Conservation (phyloP, 1,140 invertebrate genomes). For the Brachionus asplanchnoidis region DNA sequence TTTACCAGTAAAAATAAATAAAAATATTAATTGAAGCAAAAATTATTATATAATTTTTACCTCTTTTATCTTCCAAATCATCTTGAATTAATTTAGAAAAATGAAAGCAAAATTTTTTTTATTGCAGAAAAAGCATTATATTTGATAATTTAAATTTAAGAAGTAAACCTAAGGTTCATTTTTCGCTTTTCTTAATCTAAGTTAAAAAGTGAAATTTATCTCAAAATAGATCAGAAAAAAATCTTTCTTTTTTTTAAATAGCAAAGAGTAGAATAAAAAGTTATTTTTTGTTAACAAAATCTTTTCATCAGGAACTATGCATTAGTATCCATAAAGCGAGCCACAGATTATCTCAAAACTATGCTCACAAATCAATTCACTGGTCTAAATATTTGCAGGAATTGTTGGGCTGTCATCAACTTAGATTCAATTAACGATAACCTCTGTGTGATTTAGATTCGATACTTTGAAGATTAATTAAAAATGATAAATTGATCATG, state of each 20-base stretch:
- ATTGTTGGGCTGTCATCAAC: not conserved
- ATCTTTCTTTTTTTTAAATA: not conserved
- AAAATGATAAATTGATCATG: constrained; percentile 39
- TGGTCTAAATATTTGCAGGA: not conserved
- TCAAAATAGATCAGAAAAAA: not conserved
- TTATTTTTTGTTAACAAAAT: not conserved
- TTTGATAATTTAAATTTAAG: too few species aligned
- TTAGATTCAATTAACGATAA: constrained; percentile 14
- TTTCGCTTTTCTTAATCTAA: too few species aligned
- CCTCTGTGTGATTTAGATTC: not conserved
- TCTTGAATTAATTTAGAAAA: too few species aligned
- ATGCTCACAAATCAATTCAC: not conserved
- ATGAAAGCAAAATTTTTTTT: too few species aligned
- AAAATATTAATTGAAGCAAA: too few species aligned
- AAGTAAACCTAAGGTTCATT: too few species aligned
- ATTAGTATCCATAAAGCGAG: not conserved
- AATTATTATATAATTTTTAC: too few species aligned
- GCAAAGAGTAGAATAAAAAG: not conserved
- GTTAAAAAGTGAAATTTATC: too few species aligned
- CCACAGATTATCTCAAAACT: not conserved
- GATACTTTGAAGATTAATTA: constrained; percentile 18
- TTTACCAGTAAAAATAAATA: too few species aligned
- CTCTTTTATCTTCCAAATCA: too few species aligned
- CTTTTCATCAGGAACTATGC: not conserved
- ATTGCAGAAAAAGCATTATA: too few species aligned